Conservation (phyloP, 2,113 vertebrate genomes). For the Phycodurus eques region DNA sequence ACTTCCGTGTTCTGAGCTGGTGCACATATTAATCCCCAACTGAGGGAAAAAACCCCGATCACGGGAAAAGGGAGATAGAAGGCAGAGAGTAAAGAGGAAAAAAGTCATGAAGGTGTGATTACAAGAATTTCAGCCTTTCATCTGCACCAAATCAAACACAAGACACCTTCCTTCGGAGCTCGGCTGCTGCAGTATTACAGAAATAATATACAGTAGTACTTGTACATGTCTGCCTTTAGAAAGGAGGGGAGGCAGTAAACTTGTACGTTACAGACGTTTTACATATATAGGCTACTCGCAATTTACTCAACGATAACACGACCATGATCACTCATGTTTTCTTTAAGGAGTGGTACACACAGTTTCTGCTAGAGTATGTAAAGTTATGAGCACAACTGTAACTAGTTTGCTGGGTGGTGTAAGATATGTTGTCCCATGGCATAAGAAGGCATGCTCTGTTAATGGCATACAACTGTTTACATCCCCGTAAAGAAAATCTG, state of each 20-base stretch:
- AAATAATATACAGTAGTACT: constrained; percentile 25
- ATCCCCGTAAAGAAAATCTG: too few species aligned
- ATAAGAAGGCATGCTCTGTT: too few species aligned
- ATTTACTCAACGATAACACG: neutral
- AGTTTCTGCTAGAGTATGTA: too few species aligned
- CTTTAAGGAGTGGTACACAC: too few species aligned
- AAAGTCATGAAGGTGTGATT: constrained; percentile 43
- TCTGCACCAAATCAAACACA: constrained; percentile 40
- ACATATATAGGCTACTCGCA: neutral
- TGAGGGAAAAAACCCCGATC: constrained; percentile 61
- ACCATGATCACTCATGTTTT: too few species aligned
- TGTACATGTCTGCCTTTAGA: neutral
- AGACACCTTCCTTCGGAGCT: constrained; percentile 26
- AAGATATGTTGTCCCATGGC: too few species aligned
- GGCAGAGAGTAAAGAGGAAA: constrained; percentile 44
- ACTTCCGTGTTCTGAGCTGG: constrained; percentile 68
- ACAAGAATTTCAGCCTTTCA: constrained; percentile 59
- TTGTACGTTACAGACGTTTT: neutral
- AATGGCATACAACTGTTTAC: too few species aligned
- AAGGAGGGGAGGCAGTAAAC: neutral
- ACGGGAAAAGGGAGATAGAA: constrained; percentile 41
- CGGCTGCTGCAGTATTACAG: constrained; percentile 31
- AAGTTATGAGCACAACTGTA: too few species aligned
- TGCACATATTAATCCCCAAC: constrained; percentile 71
- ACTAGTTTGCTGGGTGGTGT: too few species aligned